Evolutionary conservation across 2,888 invertebrate species (phyloP).

Genomic region (Poecilobothrus nobilitatus): DNA sequence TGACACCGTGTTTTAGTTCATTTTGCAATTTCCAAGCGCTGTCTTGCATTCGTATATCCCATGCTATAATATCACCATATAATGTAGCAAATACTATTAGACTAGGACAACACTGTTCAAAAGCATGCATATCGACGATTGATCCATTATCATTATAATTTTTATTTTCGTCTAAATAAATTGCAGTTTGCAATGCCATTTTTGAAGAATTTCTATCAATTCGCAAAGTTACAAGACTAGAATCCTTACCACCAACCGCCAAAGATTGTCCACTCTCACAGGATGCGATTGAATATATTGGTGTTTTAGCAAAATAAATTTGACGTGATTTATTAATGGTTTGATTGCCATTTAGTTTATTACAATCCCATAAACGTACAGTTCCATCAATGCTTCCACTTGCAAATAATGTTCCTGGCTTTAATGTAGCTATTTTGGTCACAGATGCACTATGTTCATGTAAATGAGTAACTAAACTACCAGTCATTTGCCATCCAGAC

Average conservation of each 20-base stretch:
- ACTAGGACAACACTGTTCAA: constrained; percentile 69
- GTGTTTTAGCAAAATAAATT: constrained; percentile 45
- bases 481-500: constrained; percentile 75
- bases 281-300: constrained; percentile 62
- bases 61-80: constrained; percentile 74
- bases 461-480: constrained; percentile 80
- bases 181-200: constrained; percentile 62
- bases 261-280: constrained; percentile 79
- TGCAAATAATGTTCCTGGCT: constrained; percentile 66
- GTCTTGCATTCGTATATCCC: constrained; percentile 78
- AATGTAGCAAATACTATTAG: constrained; percentile 79
- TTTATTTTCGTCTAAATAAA: constrained; percentile 56
- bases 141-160: constrained; percentile 57
- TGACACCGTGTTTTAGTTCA: constrained; percentile 70
- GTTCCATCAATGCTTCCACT: constrained; percentile 86
- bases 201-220: constrained; percentile 56
- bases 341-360: constrained; percentile 77
- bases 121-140: constrained; percentile 67
- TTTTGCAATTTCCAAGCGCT: constrained; percentile 79
- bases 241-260: constrained; percentile 75
- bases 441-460: constrained; percentile 74
- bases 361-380: constrained; percentile 86
- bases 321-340: constrained; percentile 68
- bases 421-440: constrained; percentile 57
- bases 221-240: constrained; percentile 71